Evolutionary conservation across 2,113 vertebrate genomes (phyloP).

Genomic region (Natator depressus): DNA sequence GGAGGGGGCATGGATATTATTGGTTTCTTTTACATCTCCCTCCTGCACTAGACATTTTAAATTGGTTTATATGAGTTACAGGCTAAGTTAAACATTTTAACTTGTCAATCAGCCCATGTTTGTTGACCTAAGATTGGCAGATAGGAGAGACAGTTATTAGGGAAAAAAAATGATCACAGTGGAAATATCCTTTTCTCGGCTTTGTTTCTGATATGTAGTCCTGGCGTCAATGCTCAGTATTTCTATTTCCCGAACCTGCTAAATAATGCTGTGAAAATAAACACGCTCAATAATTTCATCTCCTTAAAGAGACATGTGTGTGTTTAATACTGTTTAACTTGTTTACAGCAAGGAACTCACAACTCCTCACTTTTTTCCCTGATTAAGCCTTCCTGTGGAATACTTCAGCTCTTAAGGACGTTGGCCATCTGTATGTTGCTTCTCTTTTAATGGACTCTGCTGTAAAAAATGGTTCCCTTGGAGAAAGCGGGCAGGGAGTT

Average conservation of each 20-base stretch:
- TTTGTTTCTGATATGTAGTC: constrained; percentile 85
- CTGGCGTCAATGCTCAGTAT: constrained; percentile 77
- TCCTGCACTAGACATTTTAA: constrained; percentile 76
- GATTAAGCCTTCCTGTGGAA: constrained; percentile 26
- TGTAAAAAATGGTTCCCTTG: not conserved
- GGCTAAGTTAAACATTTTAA: constrained; percentile 87
- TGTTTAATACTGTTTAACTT: constrained; percentile 88
- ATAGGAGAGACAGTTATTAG: constrained; percentile 82
- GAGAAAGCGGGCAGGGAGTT: not conserved
- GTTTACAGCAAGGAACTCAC: constrained; percentile 83
- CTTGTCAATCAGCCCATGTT: constrained; percentile 87
- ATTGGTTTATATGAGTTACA: constrained; percentile 75
- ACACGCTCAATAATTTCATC: constrained; percentile 77
- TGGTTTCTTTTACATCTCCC: constrained; percentile 80
- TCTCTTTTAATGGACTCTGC: not conserved
- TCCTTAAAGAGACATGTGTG: constrained; percentile 80
- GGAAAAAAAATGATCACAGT: constrained; percentile 77
- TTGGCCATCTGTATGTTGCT: constrained; percentile 16
- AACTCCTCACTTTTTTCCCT: constrained; percentile 51
- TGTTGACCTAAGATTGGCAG: constrained; percentile 91
- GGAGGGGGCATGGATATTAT: constrained; percentile 20
- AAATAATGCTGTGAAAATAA: constrained; percentile 91
- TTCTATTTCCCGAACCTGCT: constrained; percentile 80
- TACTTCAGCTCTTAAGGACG: not conserved
- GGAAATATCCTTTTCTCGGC: constrained; percentile 81